These are phyloP conservation scores for Erebia palarica DNA, from an alignment of 2,888 invertebrate species.

Conservation along the genomic window DNA sequence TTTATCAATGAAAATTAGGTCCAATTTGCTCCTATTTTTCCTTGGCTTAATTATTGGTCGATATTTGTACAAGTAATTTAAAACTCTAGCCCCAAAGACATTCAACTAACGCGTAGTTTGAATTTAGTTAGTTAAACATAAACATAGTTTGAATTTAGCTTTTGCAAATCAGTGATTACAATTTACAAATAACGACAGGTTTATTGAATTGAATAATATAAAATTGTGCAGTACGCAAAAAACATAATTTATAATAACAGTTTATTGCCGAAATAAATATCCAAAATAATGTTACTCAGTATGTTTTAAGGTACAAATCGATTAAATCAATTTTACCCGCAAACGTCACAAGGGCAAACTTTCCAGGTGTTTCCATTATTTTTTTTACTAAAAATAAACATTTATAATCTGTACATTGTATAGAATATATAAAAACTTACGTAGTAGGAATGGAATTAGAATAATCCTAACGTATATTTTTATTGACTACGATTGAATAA, in stretches of 20 bases:
- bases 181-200: not conserved
- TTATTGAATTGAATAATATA: not conserved
- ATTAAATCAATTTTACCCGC: slow-evolving; percentile 36
- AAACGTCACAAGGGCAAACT: slow-evolving; percentile 11
- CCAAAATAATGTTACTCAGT: not conserved
- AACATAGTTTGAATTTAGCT: not conserved
- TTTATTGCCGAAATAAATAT: slow-evolving; percentile 8
- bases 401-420: slow-evolving; percentile 54
- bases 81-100: not conserved
- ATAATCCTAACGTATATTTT: slow-evolving; percentile 43
- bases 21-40: too few relatives aligned
- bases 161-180: not conserved
- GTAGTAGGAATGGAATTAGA: slow-evolving; percentile 67
- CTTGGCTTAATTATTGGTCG: too few relatives aligned
- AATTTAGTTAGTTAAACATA: too few relatives aligned
- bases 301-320: slow-evolving; percentile 23
- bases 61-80: not conserved
- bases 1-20: too few relatives aligned
- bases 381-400: slow-evolving; percentile 48
- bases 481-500: slow-evolving; percentile 52
- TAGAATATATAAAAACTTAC: slow-evolving; percentile 62
- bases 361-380: not conserved
- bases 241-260: slow-evolving; percentile 16
- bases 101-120: not conserved
- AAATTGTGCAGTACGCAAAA: slow-evolving; percentile 29